Evolutionary conservation across 2,888 invertebrate genomes (phyloP).

Genomic region (Steinernema carpocapsae): DNA sequence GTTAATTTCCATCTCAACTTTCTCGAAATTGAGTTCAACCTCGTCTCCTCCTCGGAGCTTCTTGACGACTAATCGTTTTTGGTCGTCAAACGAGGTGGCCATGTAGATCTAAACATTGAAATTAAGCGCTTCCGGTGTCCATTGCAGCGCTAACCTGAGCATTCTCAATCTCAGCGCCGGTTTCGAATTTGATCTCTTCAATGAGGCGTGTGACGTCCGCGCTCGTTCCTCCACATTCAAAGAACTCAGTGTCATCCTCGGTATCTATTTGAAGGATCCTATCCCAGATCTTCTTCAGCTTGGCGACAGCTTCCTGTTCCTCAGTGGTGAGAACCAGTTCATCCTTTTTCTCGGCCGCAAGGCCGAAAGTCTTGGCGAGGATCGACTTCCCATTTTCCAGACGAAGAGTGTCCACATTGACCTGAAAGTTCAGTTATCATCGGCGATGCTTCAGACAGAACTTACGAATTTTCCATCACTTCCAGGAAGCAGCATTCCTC

Average conservation of each 20-base stretch:
- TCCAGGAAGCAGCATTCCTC: slow-evolving; percentile 82
- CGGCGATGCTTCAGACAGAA: not conserved
- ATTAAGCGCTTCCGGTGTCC: not conserved
- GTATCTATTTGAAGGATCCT: slow-evolving; percentile 76
- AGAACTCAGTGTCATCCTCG: slow-evolving; percentile 83
- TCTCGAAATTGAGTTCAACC: slow-evolving; percentile 54
- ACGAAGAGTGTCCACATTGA: slow-evolving; percentile 81
- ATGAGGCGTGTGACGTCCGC: slow-evolving; percentile 94
- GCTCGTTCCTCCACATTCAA: slow-evolving; percentile 90
- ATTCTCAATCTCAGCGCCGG: slow-evolving; percentile 79
- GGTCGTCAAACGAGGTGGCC: slow-evolving; percentile 86
- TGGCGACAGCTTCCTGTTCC: slow-evolving; percentile 78
- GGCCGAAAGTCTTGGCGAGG: slow-evolving; percentile 76
- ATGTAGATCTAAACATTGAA: slow-evolving; percentile 79
- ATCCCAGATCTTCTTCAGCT: slow-evolving; percentile 76
- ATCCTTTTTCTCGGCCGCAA: slow-evolving; percentile 74
- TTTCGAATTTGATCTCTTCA: slow-evolving; percentile 78
- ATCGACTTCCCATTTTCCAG: slow-evolving; percentile 80
- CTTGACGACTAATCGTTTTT: slow-evolving; percentile 77
- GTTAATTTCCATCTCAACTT: slow-evolving; percentile 76
- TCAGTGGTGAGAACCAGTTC: slow-evolving; percentile 78
- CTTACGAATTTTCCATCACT: slow-evolving; percentile 80
- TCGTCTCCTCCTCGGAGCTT: slow-evolving; percentile 74
- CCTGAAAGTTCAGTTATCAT: slow-evolving; percentile 71
- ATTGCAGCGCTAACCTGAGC: slow-evolving; percentile 73